Evolutionary conservation across 2,797 vertebrate genomes (phyloP), one percentile per base, ranked within the genome.

Genomic region (Coluber constrictor): DNA sequence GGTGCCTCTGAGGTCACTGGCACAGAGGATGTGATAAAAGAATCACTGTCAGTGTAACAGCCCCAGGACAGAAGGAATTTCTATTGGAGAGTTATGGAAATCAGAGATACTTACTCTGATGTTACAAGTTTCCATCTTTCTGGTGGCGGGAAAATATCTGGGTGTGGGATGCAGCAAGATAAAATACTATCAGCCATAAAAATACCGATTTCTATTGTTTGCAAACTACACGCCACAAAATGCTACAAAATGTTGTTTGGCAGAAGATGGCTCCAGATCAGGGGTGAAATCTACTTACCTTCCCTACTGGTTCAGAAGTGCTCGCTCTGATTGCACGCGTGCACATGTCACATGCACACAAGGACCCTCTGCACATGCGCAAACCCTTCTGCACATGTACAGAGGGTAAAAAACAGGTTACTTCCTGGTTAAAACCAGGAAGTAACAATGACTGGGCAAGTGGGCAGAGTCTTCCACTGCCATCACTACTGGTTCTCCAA

Each of bases 21-120:
- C 93, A 94, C 70, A 91, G 86, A 91, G 59, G 89, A 91, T 83
- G 89, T 37, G 93, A 94, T 92, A 94, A 92, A 90, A 92, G 89
- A 94, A 70, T 63, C 89, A 66, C 91, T 94, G 91, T 90, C 86
- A 90, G 57, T 87, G 70, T 57, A 92, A 86, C 70, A 94, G 93
- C 86, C 70, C 66, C 86, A 61, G 55, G 89, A 57, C 61, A 89
- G 89, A 92, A 92, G 89, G 89, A 94, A 92, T 94, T 94, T 92
- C 56, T 37, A 90, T 54, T 57, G 54, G 37, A 87, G n/a, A n/a
- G 55, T 70, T 56, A 63, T 66, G 55, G 79, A 90, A 92, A 92
- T 74, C 79, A 92, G 86, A 88, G 83, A 56, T 13, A 91, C 86
- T 63, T 90, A 70, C 74, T 89, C 16, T 93, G 63, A 88, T 91